Evolutionary conservation across 1,140 invertebrate genomes (phyloP), one percentile per base, ranked within the genome.

Genomic region (Gryllus bimaculatus): DNA sequence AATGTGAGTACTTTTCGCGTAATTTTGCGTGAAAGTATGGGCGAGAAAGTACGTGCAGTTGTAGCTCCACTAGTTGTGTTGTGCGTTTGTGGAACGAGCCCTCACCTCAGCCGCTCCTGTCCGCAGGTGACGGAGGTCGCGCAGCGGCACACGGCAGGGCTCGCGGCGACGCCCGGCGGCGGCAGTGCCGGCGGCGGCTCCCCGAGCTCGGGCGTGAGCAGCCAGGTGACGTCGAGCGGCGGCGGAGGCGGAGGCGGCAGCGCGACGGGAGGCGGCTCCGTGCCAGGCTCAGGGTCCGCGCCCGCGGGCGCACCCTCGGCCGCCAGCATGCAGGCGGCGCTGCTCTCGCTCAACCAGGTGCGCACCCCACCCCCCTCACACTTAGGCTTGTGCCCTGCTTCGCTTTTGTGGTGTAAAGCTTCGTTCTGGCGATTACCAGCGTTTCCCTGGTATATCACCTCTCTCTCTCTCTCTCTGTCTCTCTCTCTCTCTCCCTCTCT

Each of bases 241-340:
- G 84, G 76, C 84, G 83, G 82, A 79, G 80, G 80, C 85, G 87
- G 39, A 87, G 49, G 86, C 87, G 66, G 85, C 82, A 66, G 88
- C 83, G 90, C 91, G 6, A 89, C 91, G 6, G 82, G 92, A 74
- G 91, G 91, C 13, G 91, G 91, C 15, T 0, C 76, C 82, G 66
- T 75, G 76, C 83, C 18, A 83, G 54, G 54, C 54, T 66, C 54
- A 66, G 54, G 54, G 10, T 18, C 84, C 8, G 82, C 82, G 49
- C 88, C 83, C 66, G 87, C 89, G 39, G 88, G 89, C 79, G 90
- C 91, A 5, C 89, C 91, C 6, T 82, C 92, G 73, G 91, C 91
- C 12, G 91, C 92, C 20, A 66, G 54, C 54, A 87, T 93, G 66
- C 87, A 91, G 80, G 89, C 91, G n/a, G 87, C 90, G 47, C 91